Evolutionary conservation across 2,888 invertebrate genomes (phyloP).

Genomic region (Zygaena filipendulae): DNA sequence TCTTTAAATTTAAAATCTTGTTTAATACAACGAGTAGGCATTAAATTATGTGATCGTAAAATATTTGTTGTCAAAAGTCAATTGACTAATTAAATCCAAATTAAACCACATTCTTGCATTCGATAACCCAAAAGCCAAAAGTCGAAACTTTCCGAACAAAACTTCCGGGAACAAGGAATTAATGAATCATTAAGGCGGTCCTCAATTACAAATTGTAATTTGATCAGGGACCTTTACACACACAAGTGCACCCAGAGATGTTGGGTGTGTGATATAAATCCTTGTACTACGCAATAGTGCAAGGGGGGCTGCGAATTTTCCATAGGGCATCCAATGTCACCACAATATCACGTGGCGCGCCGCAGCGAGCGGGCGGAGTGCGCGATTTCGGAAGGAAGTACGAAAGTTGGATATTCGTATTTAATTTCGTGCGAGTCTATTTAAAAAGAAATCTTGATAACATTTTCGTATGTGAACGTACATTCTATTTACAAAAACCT

Average conservation of each 20-base stretch:
- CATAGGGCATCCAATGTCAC: constrained; percentile 45
- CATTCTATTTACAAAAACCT: no score
- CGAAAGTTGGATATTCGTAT: constrained; percentile 22
- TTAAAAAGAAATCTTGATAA: constrained; percentile 2
- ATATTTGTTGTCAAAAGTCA: no score
- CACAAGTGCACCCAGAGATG: constrained; percentile 27
- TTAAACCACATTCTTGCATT: no score
- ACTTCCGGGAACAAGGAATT: constrained; percentile 33
- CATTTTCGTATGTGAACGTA: background rate
- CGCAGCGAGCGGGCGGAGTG: constrained; percentile 55
- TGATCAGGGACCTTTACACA: constrained; percentile 34
- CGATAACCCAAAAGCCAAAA: constrained; percentile 33
- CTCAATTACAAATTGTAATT: constrained; percentile 45
- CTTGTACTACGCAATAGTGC: no score
- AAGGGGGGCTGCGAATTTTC: constrained; percentile 52
- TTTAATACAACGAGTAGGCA: no score
- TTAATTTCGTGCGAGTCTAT: constrained; percentile 15
- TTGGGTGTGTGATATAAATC: no score
- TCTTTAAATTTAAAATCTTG: no score
- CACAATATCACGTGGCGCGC: constrained; percentile 56
- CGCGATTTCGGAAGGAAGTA: constrained; percentile 41
- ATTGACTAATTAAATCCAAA: no score
- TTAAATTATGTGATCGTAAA: no score
- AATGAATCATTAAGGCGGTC: constrained; percentile 53
- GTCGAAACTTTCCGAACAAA: constrained; percentile 33